Evolutionary conservation across 2,797 vertebrate species (phyloP).

Genomic region (Eupleurogrammus muticus): DNA sequence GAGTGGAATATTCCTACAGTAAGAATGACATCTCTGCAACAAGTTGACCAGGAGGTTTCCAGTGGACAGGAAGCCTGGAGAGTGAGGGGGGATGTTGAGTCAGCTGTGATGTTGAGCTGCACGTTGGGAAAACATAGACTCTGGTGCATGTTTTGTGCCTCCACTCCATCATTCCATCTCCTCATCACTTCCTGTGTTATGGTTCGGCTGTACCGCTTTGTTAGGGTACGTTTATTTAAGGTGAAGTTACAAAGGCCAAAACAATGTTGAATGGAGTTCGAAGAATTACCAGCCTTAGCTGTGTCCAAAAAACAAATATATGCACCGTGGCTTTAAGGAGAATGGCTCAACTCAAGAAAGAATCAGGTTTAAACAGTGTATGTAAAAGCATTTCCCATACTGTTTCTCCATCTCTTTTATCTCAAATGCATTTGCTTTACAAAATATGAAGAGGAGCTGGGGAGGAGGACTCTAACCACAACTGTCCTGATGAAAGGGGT

Average conservation of each 20-base stretch:
- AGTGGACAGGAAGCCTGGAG: constrained; percentile 51
- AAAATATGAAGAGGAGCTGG: constrained; percentile 15
- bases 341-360: not conserved
- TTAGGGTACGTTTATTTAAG: not conserved
- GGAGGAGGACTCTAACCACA: constrained; percentile 34
- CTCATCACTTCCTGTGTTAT: constrained; percentile 32
- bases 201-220: constrained; percentile 3
- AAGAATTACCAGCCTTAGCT: not conserved
- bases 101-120: constrained; percentile 36
- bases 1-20: constrained; percentile 38
- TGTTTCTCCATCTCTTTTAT: constrained; percentile 25
- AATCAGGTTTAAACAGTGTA: not conserved
- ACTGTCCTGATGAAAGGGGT: constrained; percentile 61
- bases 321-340: not conserved
- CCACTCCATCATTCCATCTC: constrained; percentile 31
- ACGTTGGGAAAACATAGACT: constrained; percentile 32
- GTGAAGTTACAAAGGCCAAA: not conserved
- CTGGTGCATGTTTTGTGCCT: constrained; percentile 4
- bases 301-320: not conserved
- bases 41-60: constrained; percentile 6
- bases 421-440: constrained; percentile 4
- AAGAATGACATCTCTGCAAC: constrained; percentile 7
- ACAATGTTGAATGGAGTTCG: not conserved
- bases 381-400: not conserved
- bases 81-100: constrained; percentile 44